Evolutionary conservation across 92 coral and sea anemone genomes (phyloP), one percentile per base, ranked within the genome.

Genomic region (Epizoanthus scotinus): DNA sequence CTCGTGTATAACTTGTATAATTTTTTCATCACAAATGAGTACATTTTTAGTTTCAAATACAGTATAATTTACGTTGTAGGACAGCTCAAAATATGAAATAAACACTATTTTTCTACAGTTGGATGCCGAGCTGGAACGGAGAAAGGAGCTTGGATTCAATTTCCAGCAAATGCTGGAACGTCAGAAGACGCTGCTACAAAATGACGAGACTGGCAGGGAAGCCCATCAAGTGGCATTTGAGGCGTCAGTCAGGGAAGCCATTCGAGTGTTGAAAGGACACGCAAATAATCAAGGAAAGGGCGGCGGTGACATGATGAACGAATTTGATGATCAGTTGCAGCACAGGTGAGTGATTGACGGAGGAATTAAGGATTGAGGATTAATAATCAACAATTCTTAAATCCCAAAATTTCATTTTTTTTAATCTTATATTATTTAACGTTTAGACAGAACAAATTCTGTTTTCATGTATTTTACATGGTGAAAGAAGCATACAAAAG

Each of bases 111-210:
- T 64, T 71, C 65, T n/a, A 27, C 77, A 95, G 99, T 91, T 95
- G 78, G 95, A 93, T 70, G 88, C 64, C 56, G 99, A 95, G 77
- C 89, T 95, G n/a, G 98, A 95, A 60, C 92, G 99, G 38, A 84
- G 99, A 36, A 93, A 93, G 78, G 99, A 95, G 12, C 94, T 95
- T 12, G 99, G 99, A 19, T 95, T 95, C 71, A 85, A 91, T 71
- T 95, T 95, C 90, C 99, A 91, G 58, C 99, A 95, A 86, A 85
- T 93, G 55, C 82, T 93, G 10, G 89, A 91, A 62, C 93, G 94
- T 26, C 98, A 95, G 85, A 88, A 89, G 71, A 75, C 93, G 24
- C 73, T 91, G 52, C 87, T 95, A 81, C 66, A 86, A 47, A 92
- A 95, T 50, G 99, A 95, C 58, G 99, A 95, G 38, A 91, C 90